Percentiles rank a stretch among this genome's conserved stretches.
These are phyloP conservation scores for Bombyx mori DNA, from an alignment of 1,140 invertebrate genomes.

Conservation along the genomic window DNA sequence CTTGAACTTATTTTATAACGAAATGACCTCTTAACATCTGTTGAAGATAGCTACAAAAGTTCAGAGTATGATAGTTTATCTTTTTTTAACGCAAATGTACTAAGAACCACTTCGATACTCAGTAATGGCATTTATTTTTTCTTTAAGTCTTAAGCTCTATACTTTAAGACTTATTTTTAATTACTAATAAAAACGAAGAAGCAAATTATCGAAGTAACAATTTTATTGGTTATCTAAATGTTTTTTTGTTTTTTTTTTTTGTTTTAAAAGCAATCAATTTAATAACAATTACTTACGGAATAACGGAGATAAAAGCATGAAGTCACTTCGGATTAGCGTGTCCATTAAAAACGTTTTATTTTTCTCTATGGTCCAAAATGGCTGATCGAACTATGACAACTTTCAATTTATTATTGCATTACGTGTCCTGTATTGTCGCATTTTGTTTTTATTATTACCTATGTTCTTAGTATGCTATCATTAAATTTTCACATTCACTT, in stretches of 20 bases:
- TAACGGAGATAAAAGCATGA: too few relatives aligned
- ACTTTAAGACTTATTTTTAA: slow-evolving; percentile 23
- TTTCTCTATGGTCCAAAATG: too few relatives aligned
- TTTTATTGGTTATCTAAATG: too few relatives aligned
- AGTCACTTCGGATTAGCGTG: too few relatives aligned
- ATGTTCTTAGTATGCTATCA: slow-evolving; percentile 1
- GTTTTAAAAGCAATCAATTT: too few relatives aligned
- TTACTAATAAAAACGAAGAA: background rate
- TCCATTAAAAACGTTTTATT: too few relatives aligned
- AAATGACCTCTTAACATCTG: slow-evolving; percentile 24
- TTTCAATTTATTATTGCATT: too few relatives aligned
- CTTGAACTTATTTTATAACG: slow-evolving; percentile 21
- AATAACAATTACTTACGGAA: too few relatives aligned
- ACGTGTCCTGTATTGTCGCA: background rate
- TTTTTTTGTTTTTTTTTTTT: too few relatives aligned
- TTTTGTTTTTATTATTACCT: background rate
- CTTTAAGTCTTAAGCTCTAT: slow-evolving; percentile 7
- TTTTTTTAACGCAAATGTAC: slow-evolving; percentile 27
- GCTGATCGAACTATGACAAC: too few relatives aligned
- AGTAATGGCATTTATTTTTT: slow-evolving; percentile 44
- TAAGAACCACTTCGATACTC: slow-evolving; percentile 15
- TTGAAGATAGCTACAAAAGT: slow-evolving; percentile 27
- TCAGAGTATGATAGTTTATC: slow-evolving; percentile 30
- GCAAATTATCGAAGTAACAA: too few relatives aligned
- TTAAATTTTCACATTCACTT: slow-evolving; percentile 2